Conservation (phyloP, 1,140 invertebrate species). For the Caenorhabditis remanei region DNA sequence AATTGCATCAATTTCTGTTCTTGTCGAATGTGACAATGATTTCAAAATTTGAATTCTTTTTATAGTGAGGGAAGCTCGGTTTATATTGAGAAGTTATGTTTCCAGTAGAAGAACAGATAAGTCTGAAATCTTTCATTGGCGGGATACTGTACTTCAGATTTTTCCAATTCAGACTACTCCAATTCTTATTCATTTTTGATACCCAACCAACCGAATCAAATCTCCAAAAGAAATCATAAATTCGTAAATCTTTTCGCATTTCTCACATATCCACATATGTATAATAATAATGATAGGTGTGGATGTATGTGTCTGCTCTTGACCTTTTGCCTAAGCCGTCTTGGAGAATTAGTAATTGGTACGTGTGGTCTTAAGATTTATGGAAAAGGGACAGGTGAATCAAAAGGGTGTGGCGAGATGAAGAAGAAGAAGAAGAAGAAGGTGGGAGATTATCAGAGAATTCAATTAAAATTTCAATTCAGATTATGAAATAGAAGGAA, state of each 20-base stretch:
- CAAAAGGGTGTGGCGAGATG: background rate
- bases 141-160: background rate
- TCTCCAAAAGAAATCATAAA: constrained; percentile 4
- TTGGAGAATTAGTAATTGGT: constrained; percentile 38
- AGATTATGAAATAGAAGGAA: background rate
- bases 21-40: background rate
- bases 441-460: background rate
- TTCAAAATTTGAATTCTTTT: constrained; percentile 16
- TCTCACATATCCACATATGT: background rate
- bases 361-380: background rate
- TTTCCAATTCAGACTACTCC: background rate
- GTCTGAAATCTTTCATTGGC: too few species aligned
- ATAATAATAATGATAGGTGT: constrained; percentile 39
- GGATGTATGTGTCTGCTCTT: constrained; percentile 3
- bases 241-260: background rate
- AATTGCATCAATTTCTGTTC: constrained; percentile 54
- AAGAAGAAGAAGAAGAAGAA: background rate
- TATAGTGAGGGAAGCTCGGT: too few species aligned
- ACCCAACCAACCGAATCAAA: background rate
- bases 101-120: too few species aligned
- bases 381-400: constrained; percentile 23
- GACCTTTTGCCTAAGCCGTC: constrained; percentile 42
- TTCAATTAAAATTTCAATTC: constrained; percentile 22
- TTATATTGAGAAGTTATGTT: too few species aligned
- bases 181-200: background rate